Conservation (phyloP, 2,888 invertebrate genomes). For the Parnassius glacialis region DNA sequence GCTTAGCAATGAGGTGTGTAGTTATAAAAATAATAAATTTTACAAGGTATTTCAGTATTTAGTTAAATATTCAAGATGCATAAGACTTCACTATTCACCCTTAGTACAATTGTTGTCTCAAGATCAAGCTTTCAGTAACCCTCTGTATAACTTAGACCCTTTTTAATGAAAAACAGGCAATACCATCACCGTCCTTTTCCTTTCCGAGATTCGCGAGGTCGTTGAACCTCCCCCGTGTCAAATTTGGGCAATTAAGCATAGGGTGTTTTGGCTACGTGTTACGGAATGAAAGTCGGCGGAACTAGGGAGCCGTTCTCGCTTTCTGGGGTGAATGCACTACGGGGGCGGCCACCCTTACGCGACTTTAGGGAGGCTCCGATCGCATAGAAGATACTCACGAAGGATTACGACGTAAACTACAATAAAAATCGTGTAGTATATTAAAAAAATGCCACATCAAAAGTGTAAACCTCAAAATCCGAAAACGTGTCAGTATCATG, state of each 20-base stretch:
- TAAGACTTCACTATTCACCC: no score
- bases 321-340: conserved; percentile 79
- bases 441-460: no score
- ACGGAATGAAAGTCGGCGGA: conserved; percentile 63
- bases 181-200: conserved; percentile 33
- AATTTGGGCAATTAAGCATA: conserved; percentile 72
- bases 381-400: conserved; percentile 71
- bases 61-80: no score
- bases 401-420: conserved; percentile 46
- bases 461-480: no score
- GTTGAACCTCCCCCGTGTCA: conserved; percentile 63
- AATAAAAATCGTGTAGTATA: neutral
- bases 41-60: no score
- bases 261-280: conserved; percentile 62
- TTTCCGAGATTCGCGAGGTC: conserved; percentile 47
- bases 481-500: conserved; percentile 2
- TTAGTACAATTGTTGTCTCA: no score
- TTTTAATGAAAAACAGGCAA: conserved; percentile 37
- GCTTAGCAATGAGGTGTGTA: no score
- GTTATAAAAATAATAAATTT: no score
- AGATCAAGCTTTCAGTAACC: no score
- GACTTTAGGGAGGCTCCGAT: conserved; percentile 55
- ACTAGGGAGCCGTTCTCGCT: conserved; percentile 68
- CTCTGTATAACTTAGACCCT: conserved; percentile 25
- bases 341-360: conserved; percentile 62